Evolutionary conservation across 2,113 vertebrate species (phyloP), one percentile per base, ranked within the genome.

Genomic region (Hemiprocne comata): DNA sequence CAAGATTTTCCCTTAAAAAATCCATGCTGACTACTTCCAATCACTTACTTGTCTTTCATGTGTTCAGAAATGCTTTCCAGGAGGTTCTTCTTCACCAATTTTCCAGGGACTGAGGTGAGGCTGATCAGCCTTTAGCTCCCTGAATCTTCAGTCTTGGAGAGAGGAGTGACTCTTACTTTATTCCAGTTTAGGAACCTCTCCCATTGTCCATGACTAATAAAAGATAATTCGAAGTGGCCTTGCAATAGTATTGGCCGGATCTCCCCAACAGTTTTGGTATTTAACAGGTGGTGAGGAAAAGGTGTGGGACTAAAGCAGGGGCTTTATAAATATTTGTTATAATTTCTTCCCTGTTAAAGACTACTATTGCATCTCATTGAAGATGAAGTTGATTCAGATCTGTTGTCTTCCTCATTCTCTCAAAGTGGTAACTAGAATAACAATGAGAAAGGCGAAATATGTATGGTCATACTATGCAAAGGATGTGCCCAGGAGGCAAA

Each of bases 401-500:
- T 26, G 7, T 71, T 77, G 57, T 65, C 29, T 66, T 86, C 57
- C 16, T 40, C 25, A 16, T 44, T 60, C 2, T 0, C 40, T 71
- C 17, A 23, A 54, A 72, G 62, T 33, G 18, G 10, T 46, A 21
- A 17, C 19, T 61, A 61, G 7, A 46, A 31, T 60, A 86, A 58
- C 33, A 50, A 19, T 25, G 21, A 61, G 62, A 62, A 83, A 66
- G 48, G 21, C n/a, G 86, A 66, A 71, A 34, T 12, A 78, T 17
- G 8, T 70, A 13, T 62, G 29, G 13, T 36, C 36, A 33, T 29
- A 28, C 9, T 33, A 25, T 40, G 23, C 44, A 78, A 65, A 58
- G 23, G 17, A 40, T 0, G 0, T 34, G 21, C 11, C 46, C 1
- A 2, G 34, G 34, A 66, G 25, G 17, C 18, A 74, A n/a, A 54